A percentile compares a stretch with the other conserved stretches of the same genome.
Evolutionary conservation across 2,888 invertebrate species (phyloP).

Genomic region (Agrotis ipsilon): DNA sequence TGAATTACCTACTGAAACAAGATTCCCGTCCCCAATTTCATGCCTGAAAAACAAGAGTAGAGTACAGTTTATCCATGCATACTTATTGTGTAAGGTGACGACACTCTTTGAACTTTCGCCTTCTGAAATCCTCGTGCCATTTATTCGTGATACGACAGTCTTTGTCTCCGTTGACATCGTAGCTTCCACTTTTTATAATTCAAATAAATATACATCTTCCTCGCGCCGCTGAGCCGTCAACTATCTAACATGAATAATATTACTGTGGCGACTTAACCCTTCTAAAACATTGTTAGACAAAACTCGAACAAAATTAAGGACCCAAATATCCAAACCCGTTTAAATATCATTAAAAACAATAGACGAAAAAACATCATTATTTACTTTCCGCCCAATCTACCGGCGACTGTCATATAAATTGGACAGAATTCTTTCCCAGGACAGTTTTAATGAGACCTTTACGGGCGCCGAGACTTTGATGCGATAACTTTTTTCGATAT

Average conservation of each 20-base stretch:
- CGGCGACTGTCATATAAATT: conserved; percentile 87
- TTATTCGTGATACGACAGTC: conserved; percentile 38
- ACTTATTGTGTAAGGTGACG: conserved; percentile 40
- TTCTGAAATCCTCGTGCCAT: conserved; percentile 26
- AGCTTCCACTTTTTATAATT: conserved; percentile 50
- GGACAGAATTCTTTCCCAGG: conserved; percentile 87
- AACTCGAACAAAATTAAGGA: conserved; percentile 52
- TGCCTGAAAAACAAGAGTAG: conserved; percentile 23
- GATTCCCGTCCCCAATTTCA: conserved; percentile 15
- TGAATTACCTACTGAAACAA: conserved; percentile 24
- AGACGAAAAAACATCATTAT: conserved; percentile 82
- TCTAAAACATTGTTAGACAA: conserved; percentile 30
- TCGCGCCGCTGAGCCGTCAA: conserved; percentile 3
- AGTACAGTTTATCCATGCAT: conserved; percentile 34
- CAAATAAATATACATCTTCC: conserved; percentile 38
- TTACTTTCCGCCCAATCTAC: conserved; percentile 84
- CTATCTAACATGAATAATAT: conserved; percentile 35
- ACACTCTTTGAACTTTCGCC: conserved; percentile 43
- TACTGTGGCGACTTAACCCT: conserved; percentile 13
- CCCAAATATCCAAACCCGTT: conserved; percentile 53
- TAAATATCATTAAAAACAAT: conserved; percentile 79
- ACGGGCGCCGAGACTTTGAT: conserved; percentile 86
- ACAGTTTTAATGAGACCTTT: conserved; percentile 90
- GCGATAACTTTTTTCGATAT: conserved; percentile 90
- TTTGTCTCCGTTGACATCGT: conserved; percentile 33